These are phyloP conservation scores for Platycercus adscitus DNA, from an alignment of 2,113 vertebrate genomes.

Conservation along the genomic window DNA sequence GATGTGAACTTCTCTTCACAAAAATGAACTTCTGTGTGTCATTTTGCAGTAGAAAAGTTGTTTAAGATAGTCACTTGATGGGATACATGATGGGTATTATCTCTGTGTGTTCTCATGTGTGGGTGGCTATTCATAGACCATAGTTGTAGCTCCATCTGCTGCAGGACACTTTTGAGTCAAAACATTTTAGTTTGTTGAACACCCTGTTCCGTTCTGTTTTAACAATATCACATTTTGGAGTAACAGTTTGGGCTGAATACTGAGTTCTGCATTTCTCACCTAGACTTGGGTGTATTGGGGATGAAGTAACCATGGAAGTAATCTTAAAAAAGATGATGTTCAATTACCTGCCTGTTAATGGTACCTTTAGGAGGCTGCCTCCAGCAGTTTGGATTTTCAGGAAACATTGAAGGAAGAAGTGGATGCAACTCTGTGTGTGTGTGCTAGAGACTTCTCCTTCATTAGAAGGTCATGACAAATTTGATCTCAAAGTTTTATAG, in stretches of 20 bases:
- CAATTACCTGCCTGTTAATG: neutral
- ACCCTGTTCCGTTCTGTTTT: neutral
- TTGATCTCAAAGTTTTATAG: neutral
- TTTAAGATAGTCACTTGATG: neutral
- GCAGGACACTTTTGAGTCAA: slow-evolving; percentile 34
- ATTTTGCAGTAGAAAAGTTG: neutral
- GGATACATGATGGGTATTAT: neutral
- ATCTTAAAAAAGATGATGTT: neutral
- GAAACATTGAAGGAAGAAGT: neutral
- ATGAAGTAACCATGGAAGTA: neutral
- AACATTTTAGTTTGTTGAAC: slow-evolving; percentile 52
- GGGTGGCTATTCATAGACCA: slow-evolving; percentile 23
- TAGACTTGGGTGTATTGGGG: neutral
- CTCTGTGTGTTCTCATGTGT: slow-evolving; percentile 6
- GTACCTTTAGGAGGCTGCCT: neutral
- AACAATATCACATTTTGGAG: neutral
- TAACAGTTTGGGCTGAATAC: neutral
- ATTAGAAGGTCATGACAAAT: neutral
- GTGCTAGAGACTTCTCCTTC: neutral
- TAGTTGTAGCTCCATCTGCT: slow-evolving; percentile 55
- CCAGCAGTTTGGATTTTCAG: neutral
- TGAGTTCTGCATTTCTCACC: neutral
- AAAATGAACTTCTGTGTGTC: neutral
- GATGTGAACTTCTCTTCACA: neutral
- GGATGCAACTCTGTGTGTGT: neutral